These are phyloP conservation scores for Copidosoma aretas DNA, from an alignment of 2,888 invertebrate genomes.

Conservation along the genomic window DNA sequence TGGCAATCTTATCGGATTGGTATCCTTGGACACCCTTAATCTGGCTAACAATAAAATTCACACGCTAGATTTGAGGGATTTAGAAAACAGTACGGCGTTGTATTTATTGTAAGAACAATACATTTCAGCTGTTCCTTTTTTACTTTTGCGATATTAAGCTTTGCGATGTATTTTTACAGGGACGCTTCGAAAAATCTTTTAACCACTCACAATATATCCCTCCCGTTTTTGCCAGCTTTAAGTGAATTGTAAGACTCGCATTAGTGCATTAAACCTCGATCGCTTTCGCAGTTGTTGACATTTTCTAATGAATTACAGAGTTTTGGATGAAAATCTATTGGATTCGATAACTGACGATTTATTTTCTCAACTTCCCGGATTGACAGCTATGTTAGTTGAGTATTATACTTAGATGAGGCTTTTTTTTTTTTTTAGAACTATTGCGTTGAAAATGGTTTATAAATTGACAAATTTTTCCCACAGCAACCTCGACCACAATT, in stretches of 20 bases:
- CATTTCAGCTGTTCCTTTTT: neutral
- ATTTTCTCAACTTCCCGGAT: slow-evolving; percentile 61
- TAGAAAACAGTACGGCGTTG: slow-evolving; percentile 60
- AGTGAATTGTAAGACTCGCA: slow-evolving; percentile 63
- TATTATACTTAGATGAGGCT: too few relatives aligned
- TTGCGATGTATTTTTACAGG: slow-evolving; percentile 40
- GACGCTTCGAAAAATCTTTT: slow-evolving; percentile 65
- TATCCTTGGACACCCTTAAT: slow-evolving; percentile 63
- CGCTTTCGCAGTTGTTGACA: neutral
- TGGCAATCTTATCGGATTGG: slow-evolving; percentile 62
- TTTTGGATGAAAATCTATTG: slow-evolving; percentile 63
- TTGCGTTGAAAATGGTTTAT: neutral
- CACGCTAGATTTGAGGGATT: slow-evolving; percentile 61
- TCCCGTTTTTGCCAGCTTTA: slow-evolving; percentile 63
- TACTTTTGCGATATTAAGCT: slow-evolving; percentile 25
- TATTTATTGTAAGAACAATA: slow-evolving; percentile 60
- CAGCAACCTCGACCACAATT: slow-evolving; percentile 61
- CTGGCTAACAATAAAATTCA: slow-evolving; percentile 63
- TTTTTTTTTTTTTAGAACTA: too few relatives aligned
- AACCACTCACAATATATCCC: slow-evolving; percentile 60
- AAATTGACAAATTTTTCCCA: slow-evolving; percentile 36
- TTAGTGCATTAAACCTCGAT: neutral
- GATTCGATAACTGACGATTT: slow-evolving; percentile 61
- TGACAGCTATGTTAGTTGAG: slow-evolving; percentile 64
- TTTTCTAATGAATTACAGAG: slow-evolving; percentile 51